phyloP scores from a whole-genome alignment of 2,888 invertebrate species.

The Polietes domitor region DNA sequence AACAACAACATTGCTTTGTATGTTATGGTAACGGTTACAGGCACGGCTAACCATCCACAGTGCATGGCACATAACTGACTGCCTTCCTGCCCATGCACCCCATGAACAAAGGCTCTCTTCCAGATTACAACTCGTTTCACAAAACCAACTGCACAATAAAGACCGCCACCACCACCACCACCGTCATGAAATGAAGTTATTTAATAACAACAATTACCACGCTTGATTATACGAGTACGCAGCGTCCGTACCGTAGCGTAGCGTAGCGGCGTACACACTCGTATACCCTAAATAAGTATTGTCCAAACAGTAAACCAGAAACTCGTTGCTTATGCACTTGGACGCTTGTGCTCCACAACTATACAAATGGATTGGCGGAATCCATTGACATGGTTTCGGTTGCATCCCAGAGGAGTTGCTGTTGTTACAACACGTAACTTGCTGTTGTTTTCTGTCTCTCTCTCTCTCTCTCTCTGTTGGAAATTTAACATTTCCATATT shows the following conservation, averaged over 20 bases:
- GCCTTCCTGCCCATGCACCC: background rate
- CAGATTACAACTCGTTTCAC: conserved; percentile 12
- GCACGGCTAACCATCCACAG: background rate
- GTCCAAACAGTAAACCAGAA: background rate
- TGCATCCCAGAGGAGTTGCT: conserved; percentile 3
- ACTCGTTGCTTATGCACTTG: background rate
- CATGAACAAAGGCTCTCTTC: conserved; percentile 6
- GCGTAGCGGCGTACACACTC: background rate
- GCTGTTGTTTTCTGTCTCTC: background rate
- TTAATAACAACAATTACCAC: conserved; percentile 34
- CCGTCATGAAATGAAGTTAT: conserved; percentile 21
- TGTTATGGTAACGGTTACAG: background rate
- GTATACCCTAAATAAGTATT: background rate
- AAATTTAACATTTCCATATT: conserved; percentile 38
- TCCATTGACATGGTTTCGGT: background rate
- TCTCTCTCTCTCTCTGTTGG: background rate
- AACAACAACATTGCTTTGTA: too few relatives aligned
- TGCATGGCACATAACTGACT: background rate
- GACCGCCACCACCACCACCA: background rate
- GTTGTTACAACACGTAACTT: background rate
- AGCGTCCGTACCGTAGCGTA: background rate
- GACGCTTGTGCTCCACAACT: background rate
- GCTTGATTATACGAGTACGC: background rate
- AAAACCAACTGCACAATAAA: background rate
- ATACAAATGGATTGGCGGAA: background rate